Conservation (phyloP, 2,888 invertebrate genomes). For the Apodemia mormo region DNA sequence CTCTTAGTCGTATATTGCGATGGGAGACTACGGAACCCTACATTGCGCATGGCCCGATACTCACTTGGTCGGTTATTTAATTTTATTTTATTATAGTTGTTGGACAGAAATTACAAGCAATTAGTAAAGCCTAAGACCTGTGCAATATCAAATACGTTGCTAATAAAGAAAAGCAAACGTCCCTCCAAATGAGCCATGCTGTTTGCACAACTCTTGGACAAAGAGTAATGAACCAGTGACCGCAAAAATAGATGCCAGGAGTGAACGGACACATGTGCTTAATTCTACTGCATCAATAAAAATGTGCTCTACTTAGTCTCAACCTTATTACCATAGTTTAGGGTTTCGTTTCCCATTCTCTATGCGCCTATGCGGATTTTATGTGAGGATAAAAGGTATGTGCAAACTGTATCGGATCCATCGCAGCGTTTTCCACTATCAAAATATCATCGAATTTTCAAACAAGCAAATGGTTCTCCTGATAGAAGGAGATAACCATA, state of each 20-base stretch:
- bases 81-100: too few relatives aligned
- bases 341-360: neutral
- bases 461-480: too few relatives aligned
- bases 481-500: too few relatives aligned
- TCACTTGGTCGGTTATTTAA: too few relatives aligned
- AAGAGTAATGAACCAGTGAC: conserved; percentile 24
- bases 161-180: conserved; percentile 3
- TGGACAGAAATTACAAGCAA: too few relatives aligned
- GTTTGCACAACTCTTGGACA: conserved; percentile 21
- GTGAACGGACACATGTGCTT: conserved; percentile 21
- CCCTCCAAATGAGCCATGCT: conserved; percentile 1
- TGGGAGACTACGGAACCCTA: too few relatives aligned
- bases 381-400: neutral
- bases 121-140: neutral
- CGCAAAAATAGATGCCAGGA: conserved; percentile 25
- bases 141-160: neutral
- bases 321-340: neutral
- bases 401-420: neutral
- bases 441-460: neutral
- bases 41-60: too few relatives aligned
- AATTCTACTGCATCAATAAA: conserved; percentile 26
- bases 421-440: neutral
- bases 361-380: conserved; percentile 2
- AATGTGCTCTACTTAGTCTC: conserved; percentile 15
- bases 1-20: too few relatives aligned